Conservation (phyloP, 1,140 invertebrate species). For the Penaeus indicus region DNA sequence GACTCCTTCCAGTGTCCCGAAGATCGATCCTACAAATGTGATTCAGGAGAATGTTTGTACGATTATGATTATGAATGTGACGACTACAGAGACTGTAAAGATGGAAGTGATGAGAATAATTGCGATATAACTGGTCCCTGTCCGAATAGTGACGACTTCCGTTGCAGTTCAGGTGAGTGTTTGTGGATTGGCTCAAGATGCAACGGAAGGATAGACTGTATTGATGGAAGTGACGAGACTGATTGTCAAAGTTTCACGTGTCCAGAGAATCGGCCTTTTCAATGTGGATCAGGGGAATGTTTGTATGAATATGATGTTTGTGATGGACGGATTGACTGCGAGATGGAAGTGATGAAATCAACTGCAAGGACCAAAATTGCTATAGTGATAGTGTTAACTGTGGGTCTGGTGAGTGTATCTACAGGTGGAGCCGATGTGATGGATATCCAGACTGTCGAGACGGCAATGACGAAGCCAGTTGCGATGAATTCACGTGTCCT, state of each 20-base stretch:
- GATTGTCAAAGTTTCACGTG: neutral
- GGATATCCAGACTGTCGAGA: neutral
- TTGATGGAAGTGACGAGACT: neutral
- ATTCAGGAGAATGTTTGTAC: neutral
- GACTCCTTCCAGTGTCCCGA: neutral
- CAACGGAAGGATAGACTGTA: neutral
- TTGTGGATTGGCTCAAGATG: neutral
- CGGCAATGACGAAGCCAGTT: neutral
- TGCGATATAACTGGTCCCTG: neutral
- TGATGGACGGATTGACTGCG: neutral
- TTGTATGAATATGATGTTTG: neutral
- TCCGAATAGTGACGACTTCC: neutral
- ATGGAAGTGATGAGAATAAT: constrained; percentile 10
- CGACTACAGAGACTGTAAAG: neutral
- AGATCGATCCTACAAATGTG: neutral
- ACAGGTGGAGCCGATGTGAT: neutral
- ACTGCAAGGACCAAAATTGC: neutral
- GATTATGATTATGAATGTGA: neutral
- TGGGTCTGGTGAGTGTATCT: neutral
- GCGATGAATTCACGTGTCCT: neutral
- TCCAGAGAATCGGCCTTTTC: neutral
- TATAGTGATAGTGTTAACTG: neutral
- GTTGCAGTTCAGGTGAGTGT: constrained; percentile 11
- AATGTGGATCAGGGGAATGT: neutral
- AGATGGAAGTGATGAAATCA: constrained; percentile 18